Percentiles rank a stretch among this genome's conserved stretches.
Evolutionary conservation across 2,888 invertebrate genomes (phyloP).

Genomic region (Caradrina clavipalpis): DNA sequence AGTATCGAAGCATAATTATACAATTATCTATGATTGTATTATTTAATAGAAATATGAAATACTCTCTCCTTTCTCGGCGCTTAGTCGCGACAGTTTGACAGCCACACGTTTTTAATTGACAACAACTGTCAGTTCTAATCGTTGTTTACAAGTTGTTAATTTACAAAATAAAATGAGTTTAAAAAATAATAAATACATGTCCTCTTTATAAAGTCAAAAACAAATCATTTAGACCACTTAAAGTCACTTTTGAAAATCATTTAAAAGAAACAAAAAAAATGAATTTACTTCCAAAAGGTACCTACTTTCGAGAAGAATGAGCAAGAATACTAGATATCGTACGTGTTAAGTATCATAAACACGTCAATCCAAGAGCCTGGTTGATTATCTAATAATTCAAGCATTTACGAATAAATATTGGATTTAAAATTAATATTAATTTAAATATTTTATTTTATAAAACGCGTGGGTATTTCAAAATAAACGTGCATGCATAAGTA

Average conservation of each 20-base stretch:
- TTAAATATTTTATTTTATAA: too few species aligned
- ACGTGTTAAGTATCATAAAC: slow-evolving; percentile 5
- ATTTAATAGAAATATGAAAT: slow-evolving; percentile 9
- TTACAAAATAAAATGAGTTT: slow-evolving; percentile 3
- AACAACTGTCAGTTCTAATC: not conserved
- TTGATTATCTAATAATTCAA: not conserved
- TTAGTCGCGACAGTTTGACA: slow-evolving; percentile 11
- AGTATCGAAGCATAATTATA: not conserved
- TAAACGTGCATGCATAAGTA: too few species aligned
- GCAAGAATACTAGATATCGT: not conserved
- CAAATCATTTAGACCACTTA: too few species aligned
- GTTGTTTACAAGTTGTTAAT: slow-evolving; percentile 2
- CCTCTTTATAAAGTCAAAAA: too few species aligned
- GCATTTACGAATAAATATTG: not conserved
- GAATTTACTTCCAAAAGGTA: too few species aligned
- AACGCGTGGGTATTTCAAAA: too few species aligned
- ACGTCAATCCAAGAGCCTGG: not conserved
- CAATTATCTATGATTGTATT: slow-evolving; percentile 17
- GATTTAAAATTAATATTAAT: too few species aligned
- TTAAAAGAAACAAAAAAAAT: too few species aligned
- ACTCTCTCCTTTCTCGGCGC: not conserved
- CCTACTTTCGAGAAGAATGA: too few species aligned
- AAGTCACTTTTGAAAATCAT: too few species aligned
- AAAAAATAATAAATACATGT: not conserved
- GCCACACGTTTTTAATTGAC: not conserved